Percentiles rank a stretch among this genome's conserved stretches.
Conservation (phyloP, 2,113 vertebrate species). For the Burhinus bistriatus region DNA sequence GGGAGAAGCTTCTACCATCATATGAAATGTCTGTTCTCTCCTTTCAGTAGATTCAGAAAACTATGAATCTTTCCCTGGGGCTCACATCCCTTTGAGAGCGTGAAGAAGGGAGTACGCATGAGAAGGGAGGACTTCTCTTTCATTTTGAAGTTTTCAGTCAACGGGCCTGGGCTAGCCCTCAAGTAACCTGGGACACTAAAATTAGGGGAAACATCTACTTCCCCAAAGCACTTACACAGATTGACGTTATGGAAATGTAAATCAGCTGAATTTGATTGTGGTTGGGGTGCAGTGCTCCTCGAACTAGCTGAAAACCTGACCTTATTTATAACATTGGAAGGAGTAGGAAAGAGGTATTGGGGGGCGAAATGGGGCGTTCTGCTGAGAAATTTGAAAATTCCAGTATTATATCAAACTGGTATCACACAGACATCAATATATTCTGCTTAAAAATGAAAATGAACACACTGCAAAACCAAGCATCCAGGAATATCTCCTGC, state of each 20-base stretch:
- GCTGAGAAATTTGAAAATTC: background rate
- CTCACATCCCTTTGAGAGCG: background rate
- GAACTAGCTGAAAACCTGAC: background rate
- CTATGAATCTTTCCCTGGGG: background rate
- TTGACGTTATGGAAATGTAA: background rate
- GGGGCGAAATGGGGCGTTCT: background rate
- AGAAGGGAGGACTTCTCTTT: background rate
- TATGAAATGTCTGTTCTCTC: background rate
- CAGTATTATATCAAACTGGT: background rate
- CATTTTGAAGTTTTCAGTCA: background rate
- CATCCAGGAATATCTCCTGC: background rate
- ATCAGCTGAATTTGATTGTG: background rate
- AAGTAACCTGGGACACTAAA: background rate
- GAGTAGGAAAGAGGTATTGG: background rate
- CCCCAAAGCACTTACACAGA: background rate
- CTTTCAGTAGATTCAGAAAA: background rate
- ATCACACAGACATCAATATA: background rate
- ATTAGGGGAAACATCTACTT: background rate
- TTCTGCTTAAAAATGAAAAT: background rate
- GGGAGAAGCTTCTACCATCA: background rate
- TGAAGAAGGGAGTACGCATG: background rate
- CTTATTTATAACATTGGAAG: background rate
- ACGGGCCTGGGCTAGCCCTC: background rate
- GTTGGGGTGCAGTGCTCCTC: background rate
- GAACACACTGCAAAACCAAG: background rate